These are phyloP conservation scores for Himalopsyche anomala DNA, from an alignment of 2,888 invertebrate species.

Conservation along the genomic window DNA sequence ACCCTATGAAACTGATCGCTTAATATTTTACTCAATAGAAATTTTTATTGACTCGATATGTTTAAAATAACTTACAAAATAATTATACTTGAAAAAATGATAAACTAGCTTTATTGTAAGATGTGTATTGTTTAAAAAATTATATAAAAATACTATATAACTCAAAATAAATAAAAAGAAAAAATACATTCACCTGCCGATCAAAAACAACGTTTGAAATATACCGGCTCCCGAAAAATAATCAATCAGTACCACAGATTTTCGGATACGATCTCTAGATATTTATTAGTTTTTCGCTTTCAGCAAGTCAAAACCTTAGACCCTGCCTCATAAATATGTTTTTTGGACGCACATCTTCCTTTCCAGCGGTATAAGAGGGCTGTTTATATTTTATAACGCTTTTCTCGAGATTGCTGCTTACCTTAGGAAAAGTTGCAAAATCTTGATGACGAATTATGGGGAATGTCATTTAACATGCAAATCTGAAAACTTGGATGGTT, in stretches of 20 bases:
- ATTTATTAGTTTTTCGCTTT: background rate
- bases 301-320: background rate
- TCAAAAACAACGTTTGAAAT: too few species aligned
- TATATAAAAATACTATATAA: too few species aligned
- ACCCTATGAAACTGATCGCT: too few species aligned
- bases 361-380: background rate
- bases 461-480: conserved; percentile 37
- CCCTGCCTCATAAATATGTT: background rate
- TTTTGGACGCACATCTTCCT: background rate
- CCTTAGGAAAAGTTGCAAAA: background rate
- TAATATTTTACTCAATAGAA: too few species aligned
- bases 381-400: conserved; percentile 23
- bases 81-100: too few species aligned
- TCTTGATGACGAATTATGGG: conserved; percentile 1
- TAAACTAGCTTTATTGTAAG: too few species aligned
- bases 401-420: background rate
- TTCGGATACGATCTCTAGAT: background rate
- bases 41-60: too few species aligned
- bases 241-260: conserved; percentile 2
- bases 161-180: too few species aligned
- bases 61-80: too few species aligned
- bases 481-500: background rate
- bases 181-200: too few species aligned
- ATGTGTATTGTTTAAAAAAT: too few species aligned
- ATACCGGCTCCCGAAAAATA: background rate